Conservation (phyloP, 2,113 vertebrate genomes). For the Ceuthmochares aereus region DNA sequence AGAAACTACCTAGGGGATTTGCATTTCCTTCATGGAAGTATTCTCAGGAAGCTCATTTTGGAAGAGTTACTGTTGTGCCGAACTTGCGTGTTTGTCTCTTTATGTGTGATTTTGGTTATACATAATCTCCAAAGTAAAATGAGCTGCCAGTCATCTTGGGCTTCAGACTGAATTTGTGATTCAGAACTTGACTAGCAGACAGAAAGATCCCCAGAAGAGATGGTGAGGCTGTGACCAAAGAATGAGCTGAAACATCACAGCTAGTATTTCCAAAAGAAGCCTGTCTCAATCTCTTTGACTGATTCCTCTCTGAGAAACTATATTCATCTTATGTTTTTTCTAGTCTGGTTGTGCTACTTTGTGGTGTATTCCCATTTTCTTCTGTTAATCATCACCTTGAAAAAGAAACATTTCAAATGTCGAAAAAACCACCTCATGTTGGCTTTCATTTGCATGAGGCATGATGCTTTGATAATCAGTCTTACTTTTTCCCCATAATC, state of each 20-base stretch:
- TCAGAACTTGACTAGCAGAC: not conserved
- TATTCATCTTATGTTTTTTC: not conserved
- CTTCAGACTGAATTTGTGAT: slow-evolving; percentile 22
- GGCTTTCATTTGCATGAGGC: not conserved
- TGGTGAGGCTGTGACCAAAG: not conserved
- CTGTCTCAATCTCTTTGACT: not conserved
- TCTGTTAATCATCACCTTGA: not conserved
- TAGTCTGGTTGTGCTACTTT: not conserved
- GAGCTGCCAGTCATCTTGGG: not conserved
- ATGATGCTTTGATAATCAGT: not conserved
- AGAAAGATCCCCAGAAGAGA: not conserved
- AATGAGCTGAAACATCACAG: slow-evolving; percentile 21
- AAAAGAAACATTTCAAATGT: not conserved
- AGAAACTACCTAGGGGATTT: not conserved
- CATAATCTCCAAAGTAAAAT: not conserved
- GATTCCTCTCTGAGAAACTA: not conserved
- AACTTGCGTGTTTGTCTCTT: not conserved
- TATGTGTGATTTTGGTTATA: not conserved
- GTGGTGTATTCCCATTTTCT: not conserved
- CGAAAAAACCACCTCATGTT: not conserved
- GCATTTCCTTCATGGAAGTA: not conserved
- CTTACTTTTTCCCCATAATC: not conserved
- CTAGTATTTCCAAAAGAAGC: not conserved
- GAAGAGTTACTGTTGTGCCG: not conserved
- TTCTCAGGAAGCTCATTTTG: not conserved